Evolutionary conservation across 2,113 vertebrate genomes (phyloP), one percentile per base, ranked within the genome.

Genomic region (Sclerurus mexicanus): DNA sequence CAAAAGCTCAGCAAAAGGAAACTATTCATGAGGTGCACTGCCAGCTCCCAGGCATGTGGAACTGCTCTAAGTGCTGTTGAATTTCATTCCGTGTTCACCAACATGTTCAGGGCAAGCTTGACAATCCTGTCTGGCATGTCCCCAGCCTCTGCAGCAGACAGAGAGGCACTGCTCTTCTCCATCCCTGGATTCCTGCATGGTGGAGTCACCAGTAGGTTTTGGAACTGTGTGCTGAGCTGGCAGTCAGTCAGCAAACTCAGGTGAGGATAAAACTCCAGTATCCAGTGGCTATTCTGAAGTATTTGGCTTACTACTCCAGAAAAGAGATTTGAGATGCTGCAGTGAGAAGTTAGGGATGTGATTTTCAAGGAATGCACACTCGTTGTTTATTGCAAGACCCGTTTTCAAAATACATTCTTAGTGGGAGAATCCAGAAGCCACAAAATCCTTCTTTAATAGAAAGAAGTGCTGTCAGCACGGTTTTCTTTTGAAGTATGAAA

Each of bases 81-180:
- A 47, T 89, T 95, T 78, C 8, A 49, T 73, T 82, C 33, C 14
- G 27, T 5, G 14, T 30, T 77, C 42, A 37, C 14, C 12, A 5
- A 4, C 5, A 0, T 0, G 24, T 25, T 19, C 3, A 12, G 31
- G 66, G 66, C 31, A 73, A 67, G 24, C n/a, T 81, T 28, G 2
- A 24, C 42, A 67, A 67, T 71, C 27, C 39, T 39, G 7, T 9
- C 46, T 66, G 71, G 8, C 7, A 14, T 6, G 8, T 59, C 17
- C 37, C 25, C 37, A 87, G 27, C 6, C 31, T 31, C 42, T 56
- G n/a, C 40, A 58, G n/a, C 35, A 64, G 35, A 12, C 2, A 4
- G 35, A 78, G 31, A 24, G 23, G 2, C 30, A 27, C 13, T 46
- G 66, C 4, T 24, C 15, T 60, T 46, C 44, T 58, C 28, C 14